Conservation (phyloP, 64 coral and sea anemone species). For the Porites lutea region DNA sequence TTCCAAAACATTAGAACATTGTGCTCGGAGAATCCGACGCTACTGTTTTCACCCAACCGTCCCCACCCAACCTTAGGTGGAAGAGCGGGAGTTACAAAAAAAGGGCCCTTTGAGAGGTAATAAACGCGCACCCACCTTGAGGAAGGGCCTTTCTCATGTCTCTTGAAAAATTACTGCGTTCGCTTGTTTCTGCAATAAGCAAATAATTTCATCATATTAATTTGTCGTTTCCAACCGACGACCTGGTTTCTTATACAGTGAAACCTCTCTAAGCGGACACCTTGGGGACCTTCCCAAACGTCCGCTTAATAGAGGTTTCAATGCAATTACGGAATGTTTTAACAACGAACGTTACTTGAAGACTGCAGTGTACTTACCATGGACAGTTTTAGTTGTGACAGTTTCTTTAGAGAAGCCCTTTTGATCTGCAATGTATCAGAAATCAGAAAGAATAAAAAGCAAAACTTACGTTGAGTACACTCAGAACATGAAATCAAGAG, state of each 20-base stretch:
- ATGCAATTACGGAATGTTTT: no score
- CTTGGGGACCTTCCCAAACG: no score
- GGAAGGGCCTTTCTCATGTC: constrained; percentile 40
- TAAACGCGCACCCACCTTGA: not conserved
- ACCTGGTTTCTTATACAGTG: no score
- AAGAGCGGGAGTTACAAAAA: not conserved
- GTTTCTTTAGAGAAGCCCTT: constrained; percentile 17
- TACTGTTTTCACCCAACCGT: no score
- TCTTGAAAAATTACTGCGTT: not conserved
- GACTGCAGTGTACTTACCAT: not conserved
- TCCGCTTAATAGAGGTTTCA: no score
- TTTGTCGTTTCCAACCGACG: no score
- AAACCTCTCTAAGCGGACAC: no score
- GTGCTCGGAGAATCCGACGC: no score
- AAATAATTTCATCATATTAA: not conserved
- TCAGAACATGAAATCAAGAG: not conserved
- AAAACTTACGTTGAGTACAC: no score
- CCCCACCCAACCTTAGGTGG: no score
- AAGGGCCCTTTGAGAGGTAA: not conserved
- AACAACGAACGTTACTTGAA: no score
- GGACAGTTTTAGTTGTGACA: not conserved
- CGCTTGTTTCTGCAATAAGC: not conserved
- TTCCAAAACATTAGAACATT: no score
- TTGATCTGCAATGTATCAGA: not conserved
- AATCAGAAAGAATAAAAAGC: not conserved